These are phyloP conservation scores for Toxotes lorentzi DNA, from an alignment of 2,797 vertebrate species.

Conservation along the genomic window DNA sequence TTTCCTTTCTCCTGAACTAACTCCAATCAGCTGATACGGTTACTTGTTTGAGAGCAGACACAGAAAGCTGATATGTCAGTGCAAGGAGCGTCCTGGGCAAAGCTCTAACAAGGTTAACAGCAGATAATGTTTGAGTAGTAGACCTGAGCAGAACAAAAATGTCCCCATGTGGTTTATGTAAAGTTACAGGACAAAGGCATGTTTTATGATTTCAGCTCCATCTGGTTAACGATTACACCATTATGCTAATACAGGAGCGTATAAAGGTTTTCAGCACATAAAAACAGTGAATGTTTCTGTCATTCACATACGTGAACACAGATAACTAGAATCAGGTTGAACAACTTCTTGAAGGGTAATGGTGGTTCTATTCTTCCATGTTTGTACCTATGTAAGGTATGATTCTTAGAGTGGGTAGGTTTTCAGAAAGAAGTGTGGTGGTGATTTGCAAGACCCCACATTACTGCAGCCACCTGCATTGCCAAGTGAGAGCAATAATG, in stretches of 20 bases:
- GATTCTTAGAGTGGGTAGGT: background rate
- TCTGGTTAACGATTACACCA: constrained; percentile 15
- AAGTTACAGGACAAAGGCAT: constrained; percentile 1
- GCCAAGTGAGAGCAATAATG: background rate
- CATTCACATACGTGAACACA: background rate
- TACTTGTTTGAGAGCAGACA: constrained; percentile 29
- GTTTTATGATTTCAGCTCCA: constrained; percentile 12
- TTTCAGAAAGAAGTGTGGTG: background rate
- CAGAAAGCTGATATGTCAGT: constrained; percentile 14
- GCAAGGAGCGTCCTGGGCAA: background rate
- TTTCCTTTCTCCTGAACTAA: constrained; percentile 43
- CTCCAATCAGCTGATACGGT: constrained; percentile 40
- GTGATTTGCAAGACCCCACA: no score
- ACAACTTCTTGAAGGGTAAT: background rate
- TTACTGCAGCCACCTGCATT: background rate
- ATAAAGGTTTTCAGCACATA: background rate
- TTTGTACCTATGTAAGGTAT: background rate
- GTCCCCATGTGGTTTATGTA: constrained; percentile 21
- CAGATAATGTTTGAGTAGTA: background rate
- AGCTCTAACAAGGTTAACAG: background rate
- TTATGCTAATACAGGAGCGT: background rate
- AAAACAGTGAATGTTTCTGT: background rate
- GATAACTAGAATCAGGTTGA: constrained; percentile 10
- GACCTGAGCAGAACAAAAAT: background rate
- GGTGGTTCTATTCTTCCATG: background rate